phyloP scores from a whole-genome alignment of 2,888 invertebrate species.

The Escarpia spicata region DNA sequence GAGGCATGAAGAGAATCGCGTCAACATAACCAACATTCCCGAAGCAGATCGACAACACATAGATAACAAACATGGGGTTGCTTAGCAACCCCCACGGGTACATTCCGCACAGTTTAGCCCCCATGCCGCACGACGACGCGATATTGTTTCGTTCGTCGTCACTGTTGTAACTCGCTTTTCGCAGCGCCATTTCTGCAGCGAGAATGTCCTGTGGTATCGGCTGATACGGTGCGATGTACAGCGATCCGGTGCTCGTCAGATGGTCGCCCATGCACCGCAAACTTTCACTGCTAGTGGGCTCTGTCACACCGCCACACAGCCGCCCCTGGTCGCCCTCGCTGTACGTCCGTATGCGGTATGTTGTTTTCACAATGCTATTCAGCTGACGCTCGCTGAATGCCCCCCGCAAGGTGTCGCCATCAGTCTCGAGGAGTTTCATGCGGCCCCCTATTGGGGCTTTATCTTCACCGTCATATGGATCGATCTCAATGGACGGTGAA shows the following conservation, averaged over 20 bases:
- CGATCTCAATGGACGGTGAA: not conserved
- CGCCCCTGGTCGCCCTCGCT: not conserved
- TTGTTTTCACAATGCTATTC: not conserved
- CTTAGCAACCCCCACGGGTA: not conserved
- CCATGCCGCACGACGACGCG: not conserved
- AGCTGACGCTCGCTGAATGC: not conserved
- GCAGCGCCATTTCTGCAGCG: not conserved
- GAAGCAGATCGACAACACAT: constrained; percentile 28
- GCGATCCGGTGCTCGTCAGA: constrained; percentile 17
- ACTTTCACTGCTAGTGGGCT: not conserved
- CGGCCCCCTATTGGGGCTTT: not conserved
- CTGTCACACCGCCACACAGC: not conserved
- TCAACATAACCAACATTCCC: constrained; percentile 24
- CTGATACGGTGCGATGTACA: constrained; percentile 21
- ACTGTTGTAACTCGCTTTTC: not conserved
- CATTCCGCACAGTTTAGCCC: not conserved
- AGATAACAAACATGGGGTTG: constrained; percentile 30
- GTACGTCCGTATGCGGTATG: not conserved
- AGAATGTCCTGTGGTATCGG: constrained; percentile 5
- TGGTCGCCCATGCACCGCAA: not conserved
- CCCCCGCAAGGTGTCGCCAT: not conserved
- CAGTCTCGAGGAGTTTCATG: not conserved
- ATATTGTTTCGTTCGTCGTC: not conserved
- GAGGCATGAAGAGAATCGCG: constrained; percentile 9
- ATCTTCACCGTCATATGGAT: not conserved